A percentile compares a stretch with the other conserved stretches of the same genome.
phyloP scores from a whole-genome alignment of 2,888 invertebrate genomes.

The Standfussiana lucernea region DNA sequence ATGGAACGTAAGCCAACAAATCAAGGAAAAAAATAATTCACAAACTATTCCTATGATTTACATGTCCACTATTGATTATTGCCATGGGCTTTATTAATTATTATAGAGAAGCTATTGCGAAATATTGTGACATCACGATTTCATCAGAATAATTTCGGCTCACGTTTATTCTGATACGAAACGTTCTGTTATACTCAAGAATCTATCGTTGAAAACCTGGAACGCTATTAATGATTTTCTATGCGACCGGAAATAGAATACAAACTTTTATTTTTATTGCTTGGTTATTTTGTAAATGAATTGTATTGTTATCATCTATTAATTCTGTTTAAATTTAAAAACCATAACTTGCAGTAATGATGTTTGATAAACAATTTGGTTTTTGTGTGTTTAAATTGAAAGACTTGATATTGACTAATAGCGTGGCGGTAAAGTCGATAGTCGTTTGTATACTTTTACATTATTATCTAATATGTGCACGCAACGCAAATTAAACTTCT shows the following conservation, averaged over 20 bases:
- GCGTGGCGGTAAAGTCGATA: slow-evolving; percentile 72
- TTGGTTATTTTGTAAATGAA: slow-evolving; percentile 8
- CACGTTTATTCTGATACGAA: slow-evolving; percentile 16
- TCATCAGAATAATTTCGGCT: slow-evolving; percentile 18
- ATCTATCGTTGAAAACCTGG: slow-evolving; percentile 38
- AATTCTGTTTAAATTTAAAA: slow-evolving; percentile 26
- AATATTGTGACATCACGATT: slow-evolving; percentile 46
- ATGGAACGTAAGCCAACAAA: slow-evolving; percentile 23
- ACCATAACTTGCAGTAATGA: background rate
- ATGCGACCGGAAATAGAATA: slow-evolving; percentile 62
- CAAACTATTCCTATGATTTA: background rate
- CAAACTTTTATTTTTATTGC: slow-evolving; percentile 32
- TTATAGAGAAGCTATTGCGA: slow-evolving; percentile 29
- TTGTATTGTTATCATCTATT: background rate
- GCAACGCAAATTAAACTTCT: background rate
- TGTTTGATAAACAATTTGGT: background rate
- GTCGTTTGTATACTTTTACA: slow-evolving; percentile 60
- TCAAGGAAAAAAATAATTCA: background rate
- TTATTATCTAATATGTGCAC: background rate
- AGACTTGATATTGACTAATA: slow-evolving; percentile 54
- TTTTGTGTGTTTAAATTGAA: background rate
- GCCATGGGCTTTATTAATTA: too few species aligned
- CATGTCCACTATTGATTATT: background rate
- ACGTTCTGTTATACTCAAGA: slow-evolving; percentile 44
- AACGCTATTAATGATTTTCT: slow-evolving; percentile 71